Evolutionary conservation across 2,113 vertebrate species (phyloP).

Genomic region (Xiphophorus hellerii): DNA sequence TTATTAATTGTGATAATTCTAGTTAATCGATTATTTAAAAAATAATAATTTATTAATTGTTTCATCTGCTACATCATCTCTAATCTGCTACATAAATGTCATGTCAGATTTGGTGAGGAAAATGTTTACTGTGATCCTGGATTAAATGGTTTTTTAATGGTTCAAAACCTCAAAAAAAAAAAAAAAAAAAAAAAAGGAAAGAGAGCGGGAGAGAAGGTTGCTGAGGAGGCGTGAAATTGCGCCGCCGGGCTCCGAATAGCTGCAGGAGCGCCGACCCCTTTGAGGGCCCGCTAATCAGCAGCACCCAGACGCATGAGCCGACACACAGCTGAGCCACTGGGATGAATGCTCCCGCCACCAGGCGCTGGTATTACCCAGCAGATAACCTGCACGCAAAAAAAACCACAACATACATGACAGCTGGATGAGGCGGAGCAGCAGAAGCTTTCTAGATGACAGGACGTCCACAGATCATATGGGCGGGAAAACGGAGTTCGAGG

Average conservation of each 20-base stretch:
- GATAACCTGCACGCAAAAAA: constrained; percentile 65
- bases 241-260: constrained; percentile 64
- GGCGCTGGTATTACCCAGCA: constrained; percentile 73
- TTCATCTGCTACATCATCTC: too few relatives aligned
- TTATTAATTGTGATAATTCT: too few relatives aligned
- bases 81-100: too few relatives aligned
- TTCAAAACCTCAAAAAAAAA: too few relatives aligned
- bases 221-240: constrained; percentile 76
- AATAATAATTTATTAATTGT: too few relatives aligned
- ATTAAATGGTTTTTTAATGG: too few relatives aligned
- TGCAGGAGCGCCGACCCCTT: constrained; percentile 61
- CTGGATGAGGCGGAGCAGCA: constrained; percentile 42
- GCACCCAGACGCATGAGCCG: constrained; percentile 67
- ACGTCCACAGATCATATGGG: constrained; percentile 67
- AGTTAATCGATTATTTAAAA: too few relatives aligned
- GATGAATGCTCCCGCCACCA: constrained; percentile 68
- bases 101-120: too few relatives aligned
- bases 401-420: constrained; percentile 41
- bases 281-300: constrained; percentile 79
- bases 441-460: constrained; percentile 71
- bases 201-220: constrained; percentile 39
- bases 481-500: constrained; percentile 59
- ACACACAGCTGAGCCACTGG: constrained; percentile 66
- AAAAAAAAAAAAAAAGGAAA: too few relatives aligned
- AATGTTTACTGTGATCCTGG: too few relatives aligned